Conservation (phyloP, 2,113 vertebrate genomes). For the Cynoglossus semilaevis region DNA sequence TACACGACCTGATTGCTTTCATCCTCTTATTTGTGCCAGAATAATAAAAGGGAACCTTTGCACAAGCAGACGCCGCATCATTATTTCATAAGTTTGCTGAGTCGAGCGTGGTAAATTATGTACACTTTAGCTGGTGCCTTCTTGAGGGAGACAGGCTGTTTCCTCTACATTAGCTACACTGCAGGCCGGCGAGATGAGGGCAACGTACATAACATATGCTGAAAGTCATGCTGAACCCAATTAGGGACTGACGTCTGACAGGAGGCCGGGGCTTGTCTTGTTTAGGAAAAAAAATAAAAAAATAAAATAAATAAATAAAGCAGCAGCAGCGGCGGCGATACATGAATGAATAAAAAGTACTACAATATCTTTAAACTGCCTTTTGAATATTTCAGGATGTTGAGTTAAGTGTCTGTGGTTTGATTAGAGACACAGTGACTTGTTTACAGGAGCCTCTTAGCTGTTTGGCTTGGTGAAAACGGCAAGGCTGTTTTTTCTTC, state of each 20-base stretch:
- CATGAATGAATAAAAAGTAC: not conserved
- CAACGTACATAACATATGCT: constrained; percentile 37
- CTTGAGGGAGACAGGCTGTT: constrained; percentile 38
- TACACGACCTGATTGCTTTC: constrained; percentile 49
- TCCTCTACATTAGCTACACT: constrained; percentile 41
- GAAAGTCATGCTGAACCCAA: constrained; percentile 25
- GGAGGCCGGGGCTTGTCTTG: not conserved
- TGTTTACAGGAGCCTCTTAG: constrained; percentile 11
- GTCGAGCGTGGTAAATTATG: constrained; percentile 72
- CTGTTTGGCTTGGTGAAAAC: constrained; percentile 30
- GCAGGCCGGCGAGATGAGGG: constrained; percentile 24
- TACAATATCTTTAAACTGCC: constrained; percentile 4
- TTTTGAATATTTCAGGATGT: constrained; percentile 5
- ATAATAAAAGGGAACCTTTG: constrained; percentile 65
- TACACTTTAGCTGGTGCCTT: constrained; percentile 41
- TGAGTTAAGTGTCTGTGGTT: constrained; percentile 26
- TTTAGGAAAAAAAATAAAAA: constrained; percentile 21
- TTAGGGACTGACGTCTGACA: constrained; percentile 15
- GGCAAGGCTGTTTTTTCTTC: constrained; percentile 27
- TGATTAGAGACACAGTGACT: not conserved
- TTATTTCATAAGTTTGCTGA: constrained; percentile 73
- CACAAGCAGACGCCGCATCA: constrained; percentile 69
- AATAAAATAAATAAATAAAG: too few relatives aligned
- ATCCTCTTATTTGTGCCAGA: constrained; percentile 58
- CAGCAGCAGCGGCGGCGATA: not conserved